Conservation (phyloP, 2,888 invertebrate genomes). For the Smittia aterrima region DNA sequence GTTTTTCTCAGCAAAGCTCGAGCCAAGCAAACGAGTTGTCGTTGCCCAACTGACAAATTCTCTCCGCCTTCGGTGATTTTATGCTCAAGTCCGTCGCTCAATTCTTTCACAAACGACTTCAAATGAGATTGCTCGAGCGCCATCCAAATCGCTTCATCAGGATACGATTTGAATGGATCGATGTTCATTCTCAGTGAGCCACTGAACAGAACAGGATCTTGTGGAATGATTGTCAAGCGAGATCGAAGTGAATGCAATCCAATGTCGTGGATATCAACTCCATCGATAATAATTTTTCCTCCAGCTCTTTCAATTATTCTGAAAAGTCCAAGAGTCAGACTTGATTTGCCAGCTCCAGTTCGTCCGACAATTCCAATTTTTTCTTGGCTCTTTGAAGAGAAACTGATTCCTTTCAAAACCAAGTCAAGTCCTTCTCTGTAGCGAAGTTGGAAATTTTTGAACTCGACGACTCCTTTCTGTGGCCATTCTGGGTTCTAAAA, state of each 20-base stretch:
- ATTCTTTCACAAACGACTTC: slow-evolving; percentile 74
- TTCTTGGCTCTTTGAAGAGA: slow-evolving; percentile 76
- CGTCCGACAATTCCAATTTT: slow-evolving; percentile 89
- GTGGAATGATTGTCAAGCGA: slow-evolving; percentile 80
- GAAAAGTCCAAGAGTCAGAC: slow-evolving; percentile 82
- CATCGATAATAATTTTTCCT: slow-evolving; percentile 82
- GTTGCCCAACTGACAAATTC: slow-evolving; percentile 84
- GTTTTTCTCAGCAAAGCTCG: slow-evolving; percentile 82
- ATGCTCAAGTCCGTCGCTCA: slow-evolving; percentile 74
- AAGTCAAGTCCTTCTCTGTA: slow-evolving; percentile 85
- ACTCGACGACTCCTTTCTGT: slow-evolving; percentile 71
- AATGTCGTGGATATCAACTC: slow-evolving; percentile 73
- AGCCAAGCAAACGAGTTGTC: slow-evolving; percentile 85
- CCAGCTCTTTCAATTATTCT: slow-evolving; percentile 81
- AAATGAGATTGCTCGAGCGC: slow-evolving; percentile 88
- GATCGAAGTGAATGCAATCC: slow-evolving; percentile 84
- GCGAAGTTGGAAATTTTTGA: slow-evolving; percentile 78
- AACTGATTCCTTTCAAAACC: slow-evolving; percentile 77
- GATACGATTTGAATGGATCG: slow-evolving; percentile 79
- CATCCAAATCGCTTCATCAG: slow-evolving; percentile 83
- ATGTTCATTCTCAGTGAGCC: slow-evolving; percentile 87
- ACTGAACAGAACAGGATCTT: slow-evolving; percentile 94
- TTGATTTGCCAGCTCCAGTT: slow-evolving; percentile 91
- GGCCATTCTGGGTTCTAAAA: slow-evolving; percentile 67
- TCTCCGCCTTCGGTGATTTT: slow-evolving; percentile 90